Base-by-base conservation (phyloP, 2,113 vertebrate species). In the Porphyrio hochstetteri region DNA sequence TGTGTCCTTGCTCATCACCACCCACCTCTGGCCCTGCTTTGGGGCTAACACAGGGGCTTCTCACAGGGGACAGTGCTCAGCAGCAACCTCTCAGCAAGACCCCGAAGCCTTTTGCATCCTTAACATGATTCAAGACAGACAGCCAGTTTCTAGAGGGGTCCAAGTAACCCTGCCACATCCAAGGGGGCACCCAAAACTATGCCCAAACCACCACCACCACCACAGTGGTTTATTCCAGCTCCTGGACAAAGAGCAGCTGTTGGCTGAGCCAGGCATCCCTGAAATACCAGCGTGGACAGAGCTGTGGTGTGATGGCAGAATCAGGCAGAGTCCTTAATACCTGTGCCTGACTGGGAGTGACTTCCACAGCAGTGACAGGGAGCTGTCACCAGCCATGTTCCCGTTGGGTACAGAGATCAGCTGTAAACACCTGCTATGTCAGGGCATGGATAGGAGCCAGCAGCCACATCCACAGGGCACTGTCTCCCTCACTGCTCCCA, bases 271-370 rank as follows among this genome's bases (percentile, higher is more conserved):
- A 16, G 60, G 78, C 0, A 6, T 80, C 57, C 59, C 24, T 10
- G 55, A 33, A 3, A 4, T 20, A 10, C 27, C 70, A n/a, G 52
- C 0, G 1, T 13, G 9, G 56, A 4, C 18, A 18, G 38, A 50
- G 31, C 57, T 0, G 3, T 0, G 1, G n/a, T 16, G 50, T 13
- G 56, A 36, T 3, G 6, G 63, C 27, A 35, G 17, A 11, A 40
- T 16, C 48, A 52, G 71, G 28, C 38, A 1, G 44, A 4, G 52
- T 14, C 74, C 1, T 10, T 7, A 2, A 46, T 1, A 14, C 16
- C 69, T 55, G 5, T 3, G 0, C 10, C 36, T 7, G 13, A 16
- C 36, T 5, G 3, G 35, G 18, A 64, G 72, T 4, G 64, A 33
- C 46, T 48, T 65, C 61, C 46, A 8, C 61, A 36, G 88, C 36